Evolutionary conservation across 1,140 invertebrate genomes (phyloP), one percentile per base, ranked within the genome.

Genomic region (Coenobita brevimanus): DNA sequence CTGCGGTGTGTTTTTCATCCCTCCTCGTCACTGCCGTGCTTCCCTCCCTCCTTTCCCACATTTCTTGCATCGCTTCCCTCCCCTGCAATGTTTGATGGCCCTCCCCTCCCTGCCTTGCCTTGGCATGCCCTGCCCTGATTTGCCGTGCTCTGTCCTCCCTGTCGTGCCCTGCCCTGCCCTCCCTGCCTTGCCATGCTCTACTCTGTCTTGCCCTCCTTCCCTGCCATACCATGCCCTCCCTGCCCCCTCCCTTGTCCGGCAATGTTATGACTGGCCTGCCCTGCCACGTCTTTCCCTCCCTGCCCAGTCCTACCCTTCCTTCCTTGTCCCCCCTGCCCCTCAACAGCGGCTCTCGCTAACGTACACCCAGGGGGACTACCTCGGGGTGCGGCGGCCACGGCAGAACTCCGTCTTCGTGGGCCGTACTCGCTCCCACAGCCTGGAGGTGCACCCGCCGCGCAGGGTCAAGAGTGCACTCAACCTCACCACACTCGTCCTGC

Each of bases 351-450:
- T 41, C 33, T 84, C 41, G 21, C 82, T 27, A 36, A 33, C 33
- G 24, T 43, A 38, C 46, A 13, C 69, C 43, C 78, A 87, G 85
- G n/a, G 57, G 17, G 85, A 87, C 62, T 36, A 87, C 46, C 67
- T 79, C 46, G 76, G 76, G 8, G 38, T 43, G 8, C 60, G 78
- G 30, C 76, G 86, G 3, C 79, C 79, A 2, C 86, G 86, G 64
- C 86, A 88, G 36, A 88, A 88, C 79, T 88, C 86, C 3, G 86
- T 88, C 69, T 88, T 88, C 86, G 86, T 88, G 50, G 86, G 86
- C 24, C 79, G 86, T n/a, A 76, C 79, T 3, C 46, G 86, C 2
- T 88, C 86, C 3, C 71, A 67, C 27, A 88, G 86, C 78, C 79
- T 88, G 13, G 86, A 82, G 41, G 79, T 82, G 1, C 86, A 88